These are phyloP conservation scores for Agrenia bidenticulata DNA, from an alignment of 2,888 invertebrate genomes.

Conservation along the genomic window DNA sequence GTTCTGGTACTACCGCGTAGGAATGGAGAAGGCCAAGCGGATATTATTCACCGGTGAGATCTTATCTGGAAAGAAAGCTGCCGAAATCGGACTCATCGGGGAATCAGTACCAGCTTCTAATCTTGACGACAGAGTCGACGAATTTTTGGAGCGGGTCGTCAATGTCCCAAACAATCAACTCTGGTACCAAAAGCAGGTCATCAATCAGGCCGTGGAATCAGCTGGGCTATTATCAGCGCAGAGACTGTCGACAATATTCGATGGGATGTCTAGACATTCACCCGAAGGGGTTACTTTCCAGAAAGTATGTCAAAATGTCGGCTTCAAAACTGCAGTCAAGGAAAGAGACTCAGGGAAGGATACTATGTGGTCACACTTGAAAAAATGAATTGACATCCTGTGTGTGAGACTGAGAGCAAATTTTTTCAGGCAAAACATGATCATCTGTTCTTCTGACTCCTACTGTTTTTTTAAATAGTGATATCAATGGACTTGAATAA, in stretches of 20 bases:
- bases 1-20: slow-evolving; percentile 47
- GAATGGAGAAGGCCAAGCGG: slow-evolving; percentile 46
- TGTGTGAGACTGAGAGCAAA: too few species aligned
- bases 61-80: slow-evolving; percentile 40
- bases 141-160: slow-evolving; percentile 33
- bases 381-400: too few species aligned
- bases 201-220: slow-evolving; percentile 45
- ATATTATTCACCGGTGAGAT: slow-evolving; percentile 45
- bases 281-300: slow-evolving; percentile 46
- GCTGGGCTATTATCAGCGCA: slow-evolving; percentile 41
- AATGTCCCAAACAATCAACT: slow-evolving; percentile 48
- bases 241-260: slow-evolving; percentile 44
- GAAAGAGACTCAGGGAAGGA: slow-evolving; percentile 45
- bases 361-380: slow-evolving; percentile 33
- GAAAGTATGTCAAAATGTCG: slow-evolving; percentile 37
- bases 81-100: slow-evolving; percentile 40
- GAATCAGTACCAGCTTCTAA: slow-evolving; percentile 26
- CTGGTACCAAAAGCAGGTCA: slow-evolving; percentile 47
- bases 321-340: slow-evolving; percentile 43
- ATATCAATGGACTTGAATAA: too few species aligned
- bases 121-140: slow-evolving; percentile 39
- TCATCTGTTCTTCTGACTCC: too few species aligned
- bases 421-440: too few species aligned
- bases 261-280: slow-evolving; percentile 47
- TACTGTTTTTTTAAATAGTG: too few species aligned